Evolutionary conservation across 2,113 vertebrate species (phyloP).

Genomic region (Neotoma lepida): DNA sequence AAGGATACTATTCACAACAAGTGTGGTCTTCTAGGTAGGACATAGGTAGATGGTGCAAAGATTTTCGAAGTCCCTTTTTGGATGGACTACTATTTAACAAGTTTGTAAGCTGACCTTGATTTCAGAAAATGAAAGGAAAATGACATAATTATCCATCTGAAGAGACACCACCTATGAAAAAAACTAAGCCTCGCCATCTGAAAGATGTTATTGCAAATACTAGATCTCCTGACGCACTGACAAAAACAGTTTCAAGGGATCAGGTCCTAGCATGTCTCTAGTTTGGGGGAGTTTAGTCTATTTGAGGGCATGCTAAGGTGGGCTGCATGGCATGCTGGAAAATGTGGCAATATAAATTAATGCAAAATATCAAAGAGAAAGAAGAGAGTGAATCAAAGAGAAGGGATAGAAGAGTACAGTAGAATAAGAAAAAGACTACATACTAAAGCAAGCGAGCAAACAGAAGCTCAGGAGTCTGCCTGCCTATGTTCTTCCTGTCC

Average conservation of each 20-base stretch:
- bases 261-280: too few species aligned
- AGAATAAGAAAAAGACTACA: background rate
- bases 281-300: background rate
- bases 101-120: background rate
- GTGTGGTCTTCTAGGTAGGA: background rate
- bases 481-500: background rate
- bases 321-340: background rate
- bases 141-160: background rate
- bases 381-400: background rate
- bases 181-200: background rate
- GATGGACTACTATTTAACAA: background rate
- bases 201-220: background rate
- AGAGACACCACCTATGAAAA: background rate
- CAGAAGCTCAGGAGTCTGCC: background rate
- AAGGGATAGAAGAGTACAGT: too few species aligned
- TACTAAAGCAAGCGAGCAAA: accelerated
- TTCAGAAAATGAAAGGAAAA: background rate
- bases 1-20: too few species aligned
- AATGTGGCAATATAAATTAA: background rate
- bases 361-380: background rate
- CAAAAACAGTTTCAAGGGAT: background rate
- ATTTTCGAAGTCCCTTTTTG: background rate
- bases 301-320: background rate
- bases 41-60: background rate
- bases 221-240: background rate